A percentile compares a stretch with the other conserved stretches of the same genome.
Conservation (phyloP, 1,140 invertebrate species). For the Eupristina koningsbergeri region DNA sequence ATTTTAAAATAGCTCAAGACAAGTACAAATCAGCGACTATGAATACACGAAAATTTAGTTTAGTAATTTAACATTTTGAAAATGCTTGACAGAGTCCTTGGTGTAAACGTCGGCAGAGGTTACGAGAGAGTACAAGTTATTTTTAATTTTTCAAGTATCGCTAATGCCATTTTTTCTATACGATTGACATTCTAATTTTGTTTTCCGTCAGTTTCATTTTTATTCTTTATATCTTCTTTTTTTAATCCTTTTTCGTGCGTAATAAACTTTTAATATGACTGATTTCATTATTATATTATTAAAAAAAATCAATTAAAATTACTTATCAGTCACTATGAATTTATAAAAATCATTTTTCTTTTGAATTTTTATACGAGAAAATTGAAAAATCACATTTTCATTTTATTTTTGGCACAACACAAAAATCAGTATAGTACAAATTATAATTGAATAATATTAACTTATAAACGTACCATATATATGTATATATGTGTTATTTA, state of each 20-base stretch:
- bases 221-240: conserved; percentile 31
- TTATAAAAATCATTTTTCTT: no score
- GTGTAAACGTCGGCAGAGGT: conserved; percentile 10
- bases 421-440: no score
- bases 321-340: no score
- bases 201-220: conserved; percentile 26
- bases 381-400: no score
- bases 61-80: conserved; percentile 34
- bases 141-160: conserved; percentile 40
- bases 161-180: conserved; percentile 39
- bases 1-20: conserved; percentile 39
- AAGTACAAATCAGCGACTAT: conserved; percentile 33
- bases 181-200: conserved; percentile 45
- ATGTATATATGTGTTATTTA: no score
- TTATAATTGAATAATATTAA: no score
- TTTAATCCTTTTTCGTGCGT: conserved; percentile 17
- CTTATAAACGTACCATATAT: no score
- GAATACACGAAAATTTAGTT: conserved; percentile 29
- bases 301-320: no score
- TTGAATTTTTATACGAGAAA: no score
- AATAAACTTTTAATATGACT: no score
- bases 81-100: conserved; percentile 38
- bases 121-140: conserved; percentile 36
- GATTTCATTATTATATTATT: no score
- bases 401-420: no score